A percentile compares a stretch with the other conserved stretches of the same genome.
These are phyloP conservation scores for Zoroaster sp. DNA, from an alignment of 53 echinoderm and acorn worm species.

Conservation along the genomic window DNA sequence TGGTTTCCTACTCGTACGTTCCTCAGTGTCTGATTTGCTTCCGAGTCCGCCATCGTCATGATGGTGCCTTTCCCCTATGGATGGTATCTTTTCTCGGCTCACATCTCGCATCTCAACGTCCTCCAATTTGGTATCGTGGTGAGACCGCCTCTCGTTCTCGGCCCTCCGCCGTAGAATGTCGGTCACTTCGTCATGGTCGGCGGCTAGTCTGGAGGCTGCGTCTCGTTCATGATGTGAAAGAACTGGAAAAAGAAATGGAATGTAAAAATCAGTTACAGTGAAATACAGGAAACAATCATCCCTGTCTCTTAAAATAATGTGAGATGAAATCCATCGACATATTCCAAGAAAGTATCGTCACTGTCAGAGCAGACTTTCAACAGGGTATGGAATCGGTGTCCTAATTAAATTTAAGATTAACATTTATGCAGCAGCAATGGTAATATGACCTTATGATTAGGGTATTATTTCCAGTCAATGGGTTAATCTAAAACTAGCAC, in stretches of 20 bases:
- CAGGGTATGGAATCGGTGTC: too few relatives aligned
- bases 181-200: constrained; percentile 48
- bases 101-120: constrained; percentile 80
- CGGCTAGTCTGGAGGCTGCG: constrained; percentile 54
- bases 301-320: background rate
- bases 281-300: background rate
- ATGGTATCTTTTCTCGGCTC: constrained; percentile 59
- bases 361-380: too few relatives aligned
- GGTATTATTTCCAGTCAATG: too few relatives aligned
- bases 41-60: constrained; percentile 16
- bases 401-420: too few relatives aligned
- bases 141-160: constrained; percentile 32
- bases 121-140: constrained; percentile 45
- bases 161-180: constrained; percentile 39
- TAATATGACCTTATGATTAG: too few relatives aligned
- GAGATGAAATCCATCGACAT: background rate
- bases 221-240: constrained; percentile 66
- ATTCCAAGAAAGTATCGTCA: too few relatives aligned
- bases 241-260: constrained; percentile 11
- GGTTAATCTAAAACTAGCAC: too few relatives aligned
- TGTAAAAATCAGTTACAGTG: background rate
- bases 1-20: constrained; percentile 25
- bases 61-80: constrained; percentile 47
- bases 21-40: constrained; percentile 50
- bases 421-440: too few relatives aligned